Percentiles rank a stretch among this genome's conserved stretches.
These are phyloP conservation scores for Nycticebus coucang DNA, from an alignment of 2,113 vertebrate species.

Conservation along the genomic window DNA sequence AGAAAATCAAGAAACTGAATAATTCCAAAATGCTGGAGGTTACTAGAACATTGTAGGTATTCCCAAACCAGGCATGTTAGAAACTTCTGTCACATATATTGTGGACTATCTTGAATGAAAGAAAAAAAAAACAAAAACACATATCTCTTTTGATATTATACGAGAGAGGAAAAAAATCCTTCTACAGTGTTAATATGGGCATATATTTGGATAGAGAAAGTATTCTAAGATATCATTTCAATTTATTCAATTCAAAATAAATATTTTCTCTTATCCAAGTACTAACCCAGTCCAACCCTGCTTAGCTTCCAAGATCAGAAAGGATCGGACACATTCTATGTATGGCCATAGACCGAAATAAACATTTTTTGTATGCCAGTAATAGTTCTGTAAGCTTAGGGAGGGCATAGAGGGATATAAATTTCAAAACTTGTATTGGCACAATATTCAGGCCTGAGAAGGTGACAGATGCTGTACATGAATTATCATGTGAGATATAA, in stretches of 20 bases:
- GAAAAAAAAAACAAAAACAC: background rate
- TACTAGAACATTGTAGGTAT: background rate
- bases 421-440: background rate
- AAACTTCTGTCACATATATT: background rate
- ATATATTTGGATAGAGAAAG: background rate
- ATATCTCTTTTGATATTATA: background rate
- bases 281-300: too few relatives aligned
- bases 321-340: too few relatives aligned
- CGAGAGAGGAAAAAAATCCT: background rate
- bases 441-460: background rate
- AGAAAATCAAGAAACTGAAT: background rate
- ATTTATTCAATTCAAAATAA: constrained; percentile 27
- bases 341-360: background rate
- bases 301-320: too few relatives aligned
- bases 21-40: fast-evolving
- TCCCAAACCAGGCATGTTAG: background rate
- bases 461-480: background rate
- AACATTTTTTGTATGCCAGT: background rate
- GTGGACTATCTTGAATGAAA: background rate
- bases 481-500: background rate
- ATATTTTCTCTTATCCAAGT: background rate
- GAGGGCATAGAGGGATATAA: background rate
- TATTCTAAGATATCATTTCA: background rate
- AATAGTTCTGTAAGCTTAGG: background rate
- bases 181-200: background rate